phyloP scores from a whole-genome alignment of 2,888 invertebrate species.

The Ditula angustiorana region DNA sequence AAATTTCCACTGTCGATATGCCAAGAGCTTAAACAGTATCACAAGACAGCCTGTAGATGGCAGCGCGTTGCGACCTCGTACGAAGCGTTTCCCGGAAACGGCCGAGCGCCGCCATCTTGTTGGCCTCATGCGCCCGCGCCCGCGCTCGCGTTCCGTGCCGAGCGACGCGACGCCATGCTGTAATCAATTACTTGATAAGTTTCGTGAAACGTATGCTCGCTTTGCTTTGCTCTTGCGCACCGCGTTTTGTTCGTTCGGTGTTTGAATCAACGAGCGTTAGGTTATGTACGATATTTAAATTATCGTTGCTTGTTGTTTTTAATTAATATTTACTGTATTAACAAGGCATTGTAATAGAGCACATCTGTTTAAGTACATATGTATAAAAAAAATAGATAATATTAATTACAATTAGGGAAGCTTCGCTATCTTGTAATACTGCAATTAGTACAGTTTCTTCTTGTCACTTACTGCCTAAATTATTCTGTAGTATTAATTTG shows the following conservation, averaged over 20 bases:
- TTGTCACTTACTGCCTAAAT: too few relatives aligned
- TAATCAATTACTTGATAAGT: conserved; percentile 45
- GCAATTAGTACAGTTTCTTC: too few relatives aligned
- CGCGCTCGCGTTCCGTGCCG: background rate
- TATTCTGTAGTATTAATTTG: too few relatives aligned
- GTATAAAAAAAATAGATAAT: too few relatives aligned
- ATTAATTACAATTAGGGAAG: too few relatives aligned
- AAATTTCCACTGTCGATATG: too few relatives aligned
- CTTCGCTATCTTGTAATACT: too few relatives aligned
- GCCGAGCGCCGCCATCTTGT: conserved; percentile 59
- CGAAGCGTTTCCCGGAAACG: conserved; percentile 63
- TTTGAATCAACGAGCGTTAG: background rate
- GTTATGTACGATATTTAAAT: background rate
- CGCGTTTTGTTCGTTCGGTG: background rate
- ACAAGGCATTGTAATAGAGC: too few relatives aligned
- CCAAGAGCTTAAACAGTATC: conserved; percentile 27
- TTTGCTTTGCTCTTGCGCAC: background rate
- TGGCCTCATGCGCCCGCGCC: conserved; percentile 44
- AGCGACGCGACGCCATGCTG: conserved; percentile 35
- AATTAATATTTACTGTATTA: too few relatives aligned
- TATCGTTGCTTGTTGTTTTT: too few relatives aligned
- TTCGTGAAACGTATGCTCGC: conserved; percentile 27
- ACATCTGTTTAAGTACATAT: too few relatives aligned
- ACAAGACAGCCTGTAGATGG: conserved; percentile 26
- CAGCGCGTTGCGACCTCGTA: conserved; percentile 51